These are phyloP conservation scores for Erithacus rubecula DNA, from an alignment of 2,797 vertebrate genomes.

Conservation along the genomic window DNA sequence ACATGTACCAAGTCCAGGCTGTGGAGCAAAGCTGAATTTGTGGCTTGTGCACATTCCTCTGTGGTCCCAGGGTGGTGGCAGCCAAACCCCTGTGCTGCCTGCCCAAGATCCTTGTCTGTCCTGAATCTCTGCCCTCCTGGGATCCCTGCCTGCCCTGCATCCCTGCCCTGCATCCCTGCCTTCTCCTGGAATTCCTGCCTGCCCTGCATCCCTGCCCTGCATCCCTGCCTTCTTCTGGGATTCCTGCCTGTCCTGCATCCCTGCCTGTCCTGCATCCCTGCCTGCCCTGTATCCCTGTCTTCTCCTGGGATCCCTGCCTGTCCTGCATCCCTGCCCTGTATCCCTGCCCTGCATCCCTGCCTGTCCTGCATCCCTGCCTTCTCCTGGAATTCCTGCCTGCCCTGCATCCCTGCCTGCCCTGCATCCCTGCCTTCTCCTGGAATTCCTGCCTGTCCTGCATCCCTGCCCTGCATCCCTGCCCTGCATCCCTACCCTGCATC, in stretches of 20 bases:
- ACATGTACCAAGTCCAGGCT: neutral
- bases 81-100: neutral
- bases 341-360: neutral
- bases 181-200: neutral
- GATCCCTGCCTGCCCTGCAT: neutral
- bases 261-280: no score
- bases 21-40: neutral
- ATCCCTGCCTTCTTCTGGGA: no score
- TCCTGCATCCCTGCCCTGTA: neutral
- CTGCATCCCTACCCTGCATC: neutral
- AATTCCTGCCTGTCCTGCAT: no score
- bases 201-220: no score
- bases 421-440: no score
- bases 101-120: neutral
- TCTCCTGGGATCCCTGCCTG: neutral
- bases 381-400: neutral
- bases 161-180: no score
- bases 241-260: no score
- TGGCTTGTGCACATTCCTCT: neutral
- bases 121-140: rapidly evolving
- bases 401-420: no score
- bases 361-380: neutral
- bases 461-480: neutral
- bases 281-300: no score
- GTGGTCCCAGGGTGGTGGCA: neutral